Conservation (phyloP, 1,140 invertebrate genomes). For the Cherax quadricarinatus region DNA sequence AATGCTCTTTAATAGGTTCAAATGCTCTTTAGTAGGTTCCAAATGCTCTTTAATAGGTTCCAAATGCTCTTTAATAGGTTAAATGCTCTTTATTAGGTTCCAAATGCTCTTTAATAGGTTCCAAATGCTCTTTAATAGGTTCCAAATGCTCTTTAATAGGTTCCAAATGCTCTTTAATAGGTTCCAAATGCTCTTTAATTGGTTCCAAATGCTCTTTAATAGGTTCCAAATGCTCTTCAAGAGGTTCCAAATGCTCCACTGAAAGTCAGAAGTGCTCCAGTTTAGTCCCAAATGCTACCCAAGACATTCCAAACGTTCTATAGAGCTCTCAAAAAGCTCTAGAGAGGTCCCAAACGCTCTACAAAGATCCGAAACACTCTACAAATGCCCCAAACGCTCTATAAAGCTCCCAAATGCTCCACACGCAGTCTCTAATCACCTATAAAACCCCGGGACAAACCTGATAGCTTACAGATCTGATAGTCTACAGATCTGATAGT, state of each 20-base stretch:
- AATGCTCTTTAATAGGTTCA: neutral
- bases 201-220: neutral
- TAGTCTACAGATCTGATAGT: no score
- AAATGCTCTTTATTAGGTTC: neutral
- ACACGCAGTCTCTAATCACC: no score
- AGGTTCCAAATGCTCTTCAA: neutral
- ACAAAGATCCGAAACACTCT: no score
- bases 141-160: neutral
- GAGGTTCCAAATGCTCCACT: neutral
- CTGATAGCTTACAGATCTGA: no score
- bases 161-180: neutral
- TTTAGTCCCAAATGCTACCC: no score
- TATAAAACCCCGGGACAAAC: no score
- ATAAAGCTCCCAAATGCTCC: no score
- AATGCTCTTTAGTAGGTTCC: neutral
- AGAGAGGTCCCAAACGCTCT: no score
- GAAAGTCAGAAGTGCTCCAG: neutral
- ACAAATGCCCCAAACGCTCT: no score
- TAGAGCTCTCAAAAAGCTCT: no score
- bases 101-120: neutral
- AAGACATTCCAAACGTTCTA: no score
- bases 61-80: neutral
- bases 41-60: neutral
- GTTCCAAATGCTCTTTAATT: neutral
- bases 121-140: neutral